These are phyloP conservation scores for Calliopum simillimum DNA, from an alignment of 2,888 invertebrate species.

Conservation along the genomic window DNA sequence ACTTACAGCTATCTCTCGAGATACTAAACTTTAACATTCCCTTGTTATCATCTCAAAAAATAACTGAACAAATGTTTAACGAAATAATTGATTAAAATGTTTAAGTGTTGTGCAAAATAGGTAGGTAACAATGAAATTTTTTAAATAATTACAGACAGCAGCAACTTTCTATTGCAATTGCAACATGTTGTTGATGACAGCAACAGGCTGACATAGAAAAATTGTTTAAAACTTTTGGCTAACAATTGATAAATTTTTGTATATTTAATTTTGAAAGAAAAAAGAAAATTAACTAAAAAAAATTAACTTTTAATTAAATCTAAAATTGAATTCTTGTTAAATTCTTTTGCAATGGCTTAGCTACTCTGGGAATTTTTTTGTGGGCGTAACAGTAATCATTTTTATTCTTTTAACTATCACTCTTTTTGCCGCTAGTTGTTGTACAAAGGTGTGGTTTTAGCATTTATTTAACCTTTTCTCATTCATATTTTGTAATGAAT, in stretches of 20 bases:
- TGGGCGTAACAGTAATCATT: not conserved
- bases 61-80: no score
- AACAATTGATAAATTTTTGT: not conserved
- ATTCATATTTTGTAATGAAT: not conserved
- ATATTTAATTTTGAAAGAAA: not conserved
- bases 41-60: no score
- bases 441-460: no score
- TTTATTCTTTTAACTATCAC: not conserved
- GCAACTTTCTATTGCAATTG: slow-evolving; percentile 1
- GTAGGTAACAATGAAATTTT: slow-evolving; percentile 2
- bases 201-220: slow-evolving; percentile 1
- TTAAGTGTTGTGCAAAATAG: not conserved
- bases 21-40: no score
- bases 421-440: not conserved
- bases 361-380: no score
- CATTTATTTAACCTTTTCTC: no score
- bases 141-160: not conserved
- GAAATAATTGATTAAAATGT: no score
- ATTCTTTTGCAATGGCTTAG: no score
- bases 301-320: not conserved
- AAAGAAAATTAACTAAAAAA: not conserved
- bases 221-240: not conserved
- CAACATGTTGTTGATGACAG: not conserved
- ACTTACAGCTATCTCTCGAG: no score
- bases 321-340: no score